Conservation (phyloP, 2,888 invertebrate genomes). For the Mesorhabditis belari region DNA sequence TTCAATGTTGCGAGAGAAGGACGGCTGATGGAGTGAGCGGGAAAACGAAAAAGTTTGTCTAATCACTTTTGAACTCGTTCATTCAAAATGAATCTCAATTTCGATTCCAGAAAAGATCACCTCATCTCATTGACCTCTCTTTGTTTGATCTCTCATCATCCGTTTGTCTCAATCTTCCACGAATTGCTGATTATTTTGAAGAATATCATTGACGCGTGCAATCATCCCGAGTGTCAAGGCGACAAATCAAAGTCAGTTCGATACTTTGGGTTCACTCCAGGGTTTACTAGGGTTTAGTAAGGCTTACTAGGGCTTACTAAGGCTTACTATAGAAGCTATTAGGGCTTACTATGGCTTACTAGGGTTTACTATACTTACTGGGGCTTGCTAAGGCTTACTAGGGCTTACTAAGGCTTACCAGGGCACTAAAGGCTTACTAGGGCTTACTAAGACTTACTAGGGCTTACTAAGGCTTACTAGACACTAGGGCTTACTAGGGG, state of each 20-base stretch:
- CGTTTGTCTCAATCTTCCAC: conserved; percentile 95
- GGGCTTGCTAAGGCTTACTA: too few species aligned
- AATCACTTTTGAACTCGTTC: background rate
- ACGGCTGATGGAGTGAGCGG: conserved; percentile 2
- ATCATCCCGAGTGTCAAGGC: conserved; percentile 63
- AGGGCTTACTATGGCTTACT: too few species aligned
- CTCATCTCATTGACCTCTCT: conserved; percentile 77
- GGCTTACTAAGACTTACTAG: too few species aligned
- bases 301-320: too few species aligned
- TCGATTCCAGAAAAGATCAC: conserved; percentile 18
- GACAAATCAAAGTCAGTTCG: conserved; percentile 18
- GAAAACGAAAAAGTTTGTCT: conserved; percentile 1
- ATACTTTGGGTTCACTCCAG: background rate
- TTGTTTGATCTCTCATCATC: conserved; percentile 96
- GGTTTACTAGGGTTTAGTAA: background rate
- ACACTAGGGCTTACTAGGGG: too few species aligned
- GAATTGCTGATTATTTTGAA: conserved; percentile 92
- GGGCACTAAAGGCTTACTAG: too few species aligned
- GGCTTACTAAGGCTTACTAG: too few species aligned
- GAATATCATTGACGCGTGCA: conserved; percentile 92
- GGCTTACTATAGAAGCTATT: too few species aligned
- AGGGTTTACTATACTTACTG: too few species aligned
- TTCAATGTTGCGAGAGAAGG: conserved; percentile 28
- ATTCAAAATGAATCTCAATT: conserved; percentile 6
- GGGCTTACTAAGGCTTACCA: too few species aligned